phyloP scores from a whole-genome alignment of 1,140 invertebrate genomes.

The Batillaria attramentaria region DNA sequence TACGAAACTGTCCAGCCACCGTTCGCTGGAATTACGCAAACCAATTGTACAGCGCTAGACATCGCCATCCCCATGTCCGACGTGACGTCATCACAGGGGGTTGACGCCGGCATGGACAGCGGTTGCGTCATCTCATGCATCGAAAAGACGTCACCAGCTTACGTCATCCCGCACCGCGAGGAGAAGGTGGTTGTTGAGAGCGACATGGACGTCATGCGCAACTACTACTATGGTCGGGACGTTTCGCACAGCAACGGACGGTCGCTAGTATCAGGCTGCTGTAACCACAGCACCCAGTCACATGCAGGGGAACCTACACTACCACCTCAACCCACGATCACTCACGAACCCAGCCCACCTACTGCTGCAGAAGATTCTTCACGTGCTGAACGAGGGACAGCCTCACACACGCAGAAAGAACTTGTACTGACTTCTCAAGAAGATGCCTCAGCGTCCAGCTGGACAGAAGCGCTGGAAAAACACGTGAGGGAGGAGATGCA shows the following conservation, averaged over 20 bases:
- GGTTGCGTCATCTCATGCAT: slow-evolving; percentile 21
- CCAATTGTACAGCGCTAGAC: too few species aligned
- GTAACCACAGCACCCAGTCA: too few species aligned
- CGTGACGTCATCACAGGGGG: too few species aligned
- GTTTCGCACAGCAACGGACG: too few species aligned
- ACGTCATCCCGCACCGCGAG: slow-evolving; percentile 21
- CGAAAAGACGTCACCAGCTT: slow-evolving; percentile 20
- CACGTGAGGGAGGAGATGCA: not conserved
- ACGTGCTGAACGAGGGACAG: not conserved
- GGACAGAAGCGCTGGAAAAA: not conserved
- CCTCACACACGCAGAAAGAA: too few species aligned
- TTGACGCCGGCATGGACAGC: not conserved
- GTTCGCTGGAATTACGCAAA: too few species aligned
- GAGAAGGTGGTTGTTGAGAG: slow-evolving; percentile 25
- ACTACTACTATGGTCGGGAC: slow-evolving; percentile 28
- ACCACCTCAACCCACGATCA: too few species aligned
- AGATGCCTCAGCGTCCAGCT: not conserved
- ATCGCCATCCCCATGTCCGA: too few species aligned
- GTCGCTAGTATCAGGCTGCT: too few species aligned
- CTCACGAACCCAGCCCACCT: not conserved
- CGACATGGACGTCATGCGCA: slow-evolving; percentile 29
- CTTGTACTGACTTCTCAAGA: not conserved
- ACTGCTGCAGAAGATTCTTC: not conserved
- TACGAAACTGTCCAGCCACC: too few species aligned
- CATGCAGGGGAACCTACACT: too few species aligned